Base-by-base conservation (phyloP, 2,113 vertebrate genomes). In the Hippoglossus stenolepis region DNA sequence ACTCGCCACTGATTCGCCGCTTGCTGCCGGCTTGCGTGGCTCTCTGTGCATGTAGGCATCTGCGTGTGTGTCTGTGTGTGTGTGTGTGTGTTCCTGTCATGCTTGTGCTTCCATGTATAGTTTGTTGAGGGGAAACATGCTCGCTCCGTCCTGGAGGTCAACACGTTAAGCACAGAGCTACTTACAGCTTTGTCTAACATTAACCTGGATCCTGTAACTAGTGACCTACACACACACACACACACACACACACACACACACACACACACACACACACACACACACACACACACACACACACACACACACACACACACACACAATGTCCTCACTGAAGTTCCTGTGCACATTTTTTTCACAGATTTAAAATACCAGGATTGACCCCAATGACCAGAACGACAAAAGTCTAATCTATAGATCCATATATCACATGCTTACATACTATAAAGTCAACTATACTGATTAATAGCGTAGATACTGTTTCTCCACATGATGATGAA, bases 151-250 rank as follows among this genome's bases (percentile, higher is more conserved):
- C 31, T 20, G 59, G 12, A 66, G 54, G 31, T 60, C 23, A 77
- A 57, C 74, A 67, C 45, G 38, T 40, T 54, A 54, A 67, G 38
- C 26, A 15, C 49, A 23, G 69, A 51, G 60, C 47, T 40, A n/a
- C 54, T 78, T 43, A 43, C 4, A 10, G 67, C 40, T 47, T 45
- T 20, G 40, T 63, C 73, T 69, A 69, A 69, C 70, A 70, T 78
- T 80, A 80, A 73, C 70, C 54, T 58, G 70, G 47, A 1, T 54
- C 51, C 17, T 59, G 58, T 54, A 2, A 23, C 56, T 5, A 65
- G 68, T 77, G 80, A 84, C 66, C 15, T 51, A 21, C 43, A 35
- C 68, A 65, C 40, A 47, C 58, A 31, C 38, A 21, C 43, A 35
- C 68, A 65, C 40, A 47, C 58, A 31, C 38, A 24, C 23, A 24